Conservation (phyloP, 2,888 invertebrate species). For the Ennomos erosarius region DNA sequence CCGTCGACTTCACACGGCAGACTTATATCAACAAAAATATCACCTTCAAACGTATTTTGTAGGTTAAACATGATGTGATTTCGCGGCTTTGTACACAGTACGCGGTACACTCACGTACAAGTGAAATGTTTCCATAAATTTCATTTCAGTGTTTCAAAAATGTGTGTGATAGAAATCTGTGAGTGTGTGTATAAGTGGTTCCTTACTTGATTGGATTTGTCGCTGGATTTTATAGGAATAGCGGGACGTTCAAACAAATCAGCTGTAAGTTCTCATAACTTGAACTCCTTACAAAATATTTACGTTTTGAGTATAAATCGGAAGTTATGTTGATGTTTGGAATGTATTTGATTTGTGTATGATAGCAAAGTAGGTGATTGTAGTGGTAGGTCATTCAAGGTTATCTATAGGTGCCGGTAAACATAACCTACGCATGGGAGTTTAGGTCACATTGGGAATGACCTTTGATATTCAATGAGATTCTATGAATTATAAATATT, state of each 20-base stretch:
- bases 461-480: constrained; percentile 61
- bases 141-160: constrained; percentile 54
- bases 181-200: constrained; percentile 37
- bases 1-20: constrained; percentile 50
- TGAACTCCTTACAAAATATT: neutral
- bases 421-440: constrained; percentile 68
- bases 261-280: constrained; percentile 51
- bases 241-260: constrained; percentile 63
- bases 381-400: constrained; percentile 81
- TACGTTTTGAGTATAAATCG: neutral
- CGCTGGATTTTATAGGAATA: constrained; percentile 47
- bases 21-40: constrained; percentile 84
- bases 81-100: constrained; percentile 77
- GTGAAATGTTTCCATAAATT: constrained; percentile 48
- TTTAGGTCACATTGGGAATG: constrained; percentile 73
- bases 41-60: constrained; percentile 85
- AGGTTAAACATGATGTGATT: constrained; percentile 82
- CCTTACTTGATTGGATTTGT: constrained; percentile 44
- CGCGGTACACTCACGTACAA: constrained; percentile 58
- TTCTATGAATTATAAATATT: neutral
- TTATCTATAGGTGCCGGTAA: constrained; percentile 74
- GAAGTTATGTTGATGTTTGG: constrained; percentile 14
- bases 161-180: constrained; percentile 30
- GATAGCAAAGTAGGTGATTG: constrained; percentile 34
- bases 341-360: constrained; percentile 18